Conservation (phyloP, 2,797 vertebrate genomes). For the Apogon hyalosoma region DNA sequence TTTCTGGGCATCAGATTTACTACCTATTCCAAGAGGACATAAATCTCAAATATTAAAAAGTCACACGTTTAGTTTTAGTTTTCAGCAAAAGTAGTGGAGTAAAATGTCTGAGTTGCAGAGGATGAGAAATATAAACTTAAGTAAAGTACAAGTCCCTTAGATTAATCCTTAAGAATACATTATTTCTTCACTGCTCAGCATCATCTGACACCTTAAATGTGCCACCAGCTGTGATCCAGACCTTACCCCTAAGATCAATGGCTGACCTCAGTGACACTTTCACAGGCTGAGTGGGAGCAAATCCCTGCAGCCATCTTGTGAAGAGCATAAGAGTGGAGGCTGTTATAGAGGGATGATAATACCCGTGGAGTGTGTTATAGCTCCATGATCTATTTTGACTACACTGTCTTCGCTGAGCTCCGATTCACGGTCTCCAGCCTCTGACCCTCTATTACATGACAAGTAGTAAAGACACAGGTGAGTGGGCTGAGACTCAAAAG, state of each 20-base stretch:
- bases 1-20: too few relatives aligned
- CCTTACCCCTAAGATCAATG: not conserved
- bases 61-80: too few relatives aligned
- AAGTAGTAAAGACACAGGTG: constrained; percentile 23
- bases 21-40: too few relatives aligned
- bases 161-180: too few relatives aligned
- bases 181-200: constrained; percentile 3
- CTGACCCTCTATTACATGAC: not conserved
- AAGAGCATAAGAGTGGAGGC: constrained; percentile 2
- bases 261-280: constrained; percentile 5
- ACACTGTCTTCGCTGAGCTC: not conserved
- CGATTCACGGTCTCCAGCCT: constrained; percentile 6
- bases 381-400: not conserved
- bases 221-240: not conserved
- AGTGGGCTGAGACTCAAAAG: not conserved
- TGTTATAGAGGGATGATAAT: constrained; percentile 4
- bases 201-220: not conserved
- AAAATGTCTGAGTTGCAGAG: too few relatives aligned
- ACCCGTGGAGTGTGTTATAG: not conserved
- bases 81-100: too few relatives aligned
- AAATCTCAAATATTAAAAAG: too few relatives aligned
- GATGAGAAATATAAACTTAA: too few relatives aligned
- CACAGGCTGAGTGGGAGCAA: constrained; percentile 8
- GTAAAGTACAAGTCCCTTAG: too few relatives aligned
- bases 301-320: constrained; percentile 3